These are phyloP conservation scores for Pseudorhombus dupliciocellatus DNA, from an alignment of 2,113 vertebrate species.

Conservation along the genomic window DNA sequence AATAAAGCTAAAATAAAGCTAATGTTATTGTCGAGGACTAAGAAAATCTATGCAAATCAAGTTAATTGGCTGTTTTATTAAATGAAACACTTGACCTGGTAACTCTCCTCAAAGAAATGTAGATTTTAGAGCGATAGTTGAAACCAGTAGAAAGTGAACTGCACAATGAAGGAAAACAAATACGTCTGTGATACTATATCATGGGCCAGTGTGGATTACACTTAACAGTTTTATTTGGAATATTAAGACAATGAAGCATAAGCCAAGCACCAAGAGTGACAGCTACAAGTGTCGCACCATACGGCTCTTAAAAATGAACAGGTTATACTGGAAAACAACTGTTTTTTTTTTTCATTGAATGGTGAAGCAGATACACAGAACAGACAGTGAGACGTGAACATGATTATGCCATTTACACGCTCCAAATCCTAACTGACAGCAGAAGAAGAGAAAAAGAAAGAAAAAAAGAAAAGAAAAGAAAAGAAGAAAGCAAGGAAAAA, in stretches of 20 bases:
- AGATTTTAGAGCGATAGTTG: background rate
- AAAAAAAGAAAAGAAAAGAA: constrained; percentile 21
- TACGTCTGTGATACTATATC: constrained; percentile 38
- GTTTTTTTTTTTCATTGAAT: constrained; percentile 55
- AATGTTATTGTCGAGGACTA: no score
- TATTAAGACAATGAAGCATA: constrained; percentile 87
- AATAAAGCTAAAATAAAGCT: no score
- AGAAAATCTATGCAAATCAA: no score
- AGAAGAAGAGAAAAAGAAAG: constrained; percentile 28
- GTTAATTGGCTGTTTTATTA: no score
- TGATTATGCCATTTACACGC: constrained; percentile 76
- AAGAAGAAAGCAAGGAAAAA: constrained; percentile 37
- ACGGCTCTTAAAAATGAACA: constrained; percentile 80
- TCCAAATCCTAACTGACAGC: constrained; percentile 70
- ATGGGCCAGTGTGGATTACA: constrained; percentile 77
- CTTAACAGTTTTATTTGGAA: constrained; percentile 86
- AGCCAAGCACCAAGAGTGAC: constrained; percentile 86
- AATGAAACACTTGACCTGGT: background rate
- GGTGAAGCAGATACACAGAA: constrained; percentile 72
- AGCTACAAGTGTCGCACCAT: constrained; percentile 82
- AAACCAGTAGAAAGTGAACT: background rate
- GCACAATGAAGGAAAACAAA: background rate
- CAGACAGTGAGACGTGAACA: constrained; percentile 77
- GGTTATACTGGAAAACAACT: constrained; percentile 75
- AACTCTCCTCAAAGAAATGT: background rate